Evolutionary conservation across 2,888 invertebrate species (phyloP), one percentile per base, ranked within the genome.

Genomic region (Epinotia demarniana): DNA sequence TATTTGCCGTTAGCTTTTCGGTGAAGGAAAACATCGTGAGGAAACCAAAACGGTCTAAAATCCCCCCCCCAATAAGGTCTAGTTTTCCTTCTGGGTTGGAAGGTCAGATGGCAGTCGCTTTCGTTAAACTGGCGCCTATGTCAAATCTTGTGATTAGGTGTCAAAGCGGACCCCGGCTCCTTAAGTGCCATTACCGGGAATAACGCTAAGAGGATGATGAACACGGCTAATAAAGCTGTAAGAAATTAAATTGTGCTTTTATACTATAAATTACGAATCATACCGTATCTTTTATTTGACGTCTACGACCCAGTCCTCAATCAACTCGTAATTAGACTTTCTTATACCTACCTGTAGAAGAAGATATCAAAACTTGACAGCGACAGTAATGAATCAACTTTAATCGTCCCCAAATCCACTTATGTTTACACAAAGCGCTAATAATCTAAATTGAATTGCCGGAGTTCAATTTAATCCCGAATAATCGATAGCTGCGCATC

Each of bases 401-500:
- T 79, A 77, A 77, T 76, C 78, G 78, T 78, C 79, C 78, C 81
- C 77, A 77, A 80, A 82, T 81, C 77, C 46, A 60, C 61, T 58
- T 53, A 62, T 60, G 72, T 53, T 61, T 72, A 60, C 75, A 78
- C 72, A 78, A 76, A 75, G 55, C 70, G 13, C 58, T 76, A 80
- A 78, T 80, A 79, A 81, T 76, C 79, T 69, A 75, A 66, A 79
- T 79, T 80, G 77, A 78, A 75, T 79, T 74, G 57, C 57, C n/a
- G 58, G 49, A 66, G 72, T 72, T 67, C 62, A 69, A 46, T 62
- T 77, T 77, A 61, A 76, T 43, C 67, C 55, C 63, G n/a, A 69
- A 74, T 80, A 83, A 84, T 84, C 81, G 81, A 83, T 84, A 49
- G 49, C 53, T 79, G 78, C 77, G 60, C 83, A 85, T 84, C 83